These are phyloP conservation scores for Brenthis hecate DNA, from an alignment of 2,888 invertebrate species.

Conservation along the genomic window DNA sequence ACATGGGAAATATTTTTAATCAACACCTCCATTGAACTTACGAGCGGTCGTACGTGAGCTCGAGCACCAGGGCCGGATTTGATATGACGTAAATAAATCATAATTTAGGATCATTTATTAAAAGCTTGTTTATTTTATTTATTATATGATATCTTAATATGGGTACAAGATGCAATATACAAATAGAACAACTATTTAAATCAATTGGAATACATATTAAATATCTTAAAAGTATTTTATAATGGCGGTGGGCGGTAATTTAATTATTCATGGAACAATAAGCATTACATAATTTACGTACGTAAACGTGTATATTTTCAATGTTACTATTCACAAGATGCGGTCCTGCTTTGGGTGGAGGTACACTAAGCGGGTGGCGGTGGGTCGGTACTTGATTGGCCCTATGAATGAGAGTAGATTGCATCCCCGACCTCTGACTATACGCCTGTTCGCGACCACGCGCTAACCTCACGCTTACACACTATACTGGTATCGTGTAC, in stretches of 20 bases:
- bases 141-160: background rate
- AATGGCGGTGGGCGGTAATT: too few species aligned
- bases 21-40: conserved; percentile 84
- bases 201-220: too few species aligned
- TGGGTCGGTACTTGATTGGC: conserved; percentile 79
- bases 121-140: background rate
- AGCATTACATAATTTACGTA: too few species aligned
- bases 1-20: conserved; percentile 84
- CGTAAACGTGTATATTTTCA: background rate
- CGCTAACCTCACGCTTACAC: conserved; percentile 31
- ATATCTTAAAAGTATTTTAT: too few species aligned
- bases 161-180: background rate
- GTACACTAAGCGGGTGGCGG: conserved; percentile 68
- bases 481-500: background rate
- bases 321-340: conserved; percentile 39
- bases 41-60: conserved; percentile 82
- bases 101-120: conserved; percentile 4
- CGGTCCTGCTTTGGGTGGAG: conserved; percentile 60
- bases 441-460: conserved; percentile 47
- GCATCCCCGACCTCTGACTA: conserved; percentile 50
- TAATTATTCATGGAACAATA: too few species aligned
- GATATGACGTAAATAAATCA: conserved; percentile 39
- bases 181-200: too few species aligned
- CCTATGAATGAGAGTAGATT: conserved; percentile 81
- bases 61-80: conserved; percentile 64